Conservation (phyloP, 1,140 invertebrate species). For the Drosophila nannoptera region DNA sequence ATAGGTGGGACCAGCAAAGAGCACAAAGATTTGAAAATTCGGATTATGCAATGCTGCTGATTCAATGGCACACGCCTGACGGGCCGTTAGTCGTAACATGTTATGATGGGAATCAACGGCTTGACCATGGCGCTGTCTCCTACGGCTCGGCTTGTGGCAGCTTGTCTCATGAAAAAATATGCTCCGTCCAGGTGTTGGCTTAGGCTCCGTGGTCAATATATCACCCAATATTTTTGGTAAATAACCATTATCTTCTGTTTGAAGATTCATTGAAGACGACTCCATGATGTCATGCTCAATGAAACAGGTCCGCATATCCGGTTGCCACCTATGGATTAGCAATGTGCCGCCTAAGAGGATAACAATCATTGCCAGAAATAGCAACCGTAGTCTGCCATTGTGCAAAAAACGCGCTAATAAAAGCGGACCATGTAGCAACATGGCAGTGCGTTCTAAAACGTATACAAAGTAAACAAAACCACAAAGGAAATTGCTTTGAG, state of each 20-base stretch:
- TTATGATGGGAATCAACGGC: slow-evolving; percentile 19
- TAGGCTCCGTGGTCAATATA: slow-evolving; percentile 53
- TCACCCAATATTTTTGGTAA: slow-evolving; percentile 51
- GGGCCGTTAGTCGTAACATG: slow-evolving; percentile 78
- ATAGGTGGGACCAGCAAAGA: slow-evolving; percentile 81
- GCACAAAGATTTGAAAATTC: slow-evolving; percentile 81
- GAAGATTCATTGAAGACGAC: neutral
- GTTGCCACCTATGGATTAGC: slow-evolving; percentile 18
- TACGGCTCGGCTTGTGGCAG: slow-evolving; percentile 56
- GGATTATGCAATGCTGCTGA: slow-evolving; percentile 84
- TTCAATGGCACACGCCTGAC: slow-evolving; percentile 86
- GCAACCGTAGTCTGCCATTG: slow-evolving; percentile 54
- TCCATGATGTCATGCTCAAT: slow-evolving; percentile 11
- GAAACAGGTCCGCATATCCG: slow-evolving; percentile 35
- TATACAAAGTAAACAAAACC: no score
- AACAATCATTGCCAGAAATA: slow-evolving; percentile 50
- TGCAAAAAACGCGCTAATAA: slow-evolving; percentile 49
- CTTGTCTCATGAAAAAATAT: slow-evolving; percentile 84
- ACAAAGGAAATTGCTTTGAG: no score
- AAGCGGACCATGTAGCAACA: slow-evolving; percentile 64
- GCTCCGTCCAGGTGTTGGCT: slow-evolving; percentile 79
- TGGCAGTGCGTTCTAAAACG: slow-evolving; percentile 1
- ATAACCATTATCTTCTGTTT: neutral
- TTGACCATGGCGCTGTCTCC: slow-evolving; percentile 13
- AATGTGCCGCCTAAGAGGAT: slow-evolving; percentile 27